phyloP scores from a whole-genome alignment of 2,888 invertebrate genomes.

The Byasa hedistus region DNA sequence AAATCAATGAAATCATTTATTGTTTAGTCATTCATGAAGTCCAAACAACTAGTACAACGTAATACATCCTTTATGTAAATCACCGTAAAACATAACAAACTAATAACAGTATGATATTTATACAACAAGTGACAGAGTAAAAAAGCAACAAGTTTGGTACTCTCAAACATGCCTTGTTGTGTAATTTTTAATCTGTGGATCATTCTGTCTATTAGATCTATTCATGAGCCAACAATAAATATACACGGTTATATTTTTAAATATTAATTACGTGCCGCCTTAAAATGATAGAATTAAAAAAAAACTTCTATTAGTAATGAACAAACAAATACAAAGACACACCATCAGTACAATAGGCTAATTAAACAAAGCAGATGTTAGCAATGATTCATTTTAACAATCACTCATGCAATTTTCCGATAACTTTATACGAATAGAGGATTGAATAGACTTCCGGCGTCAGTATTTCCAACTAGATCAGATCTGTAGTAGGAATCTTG shows the following conservation, averaged over 20 bases:
- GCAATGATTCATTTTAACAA: slow-evolving; percentile 17
- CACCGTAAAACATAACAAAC: slow-evolving; percentile 1
- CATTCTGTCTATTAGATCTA: neutral
- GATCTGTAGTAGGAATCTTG: no score
- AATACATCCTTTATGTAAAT: slow-evolving; percentile 2
- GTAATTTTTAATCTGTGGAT: neutral
- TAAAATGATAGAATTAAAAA: neutral
- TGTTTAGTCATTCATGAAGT: neutral
- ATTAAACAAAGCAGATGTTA: slow-evolving; percentile 20
- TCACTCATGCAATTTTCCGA: neutral
- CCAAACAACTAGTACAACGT: neutral
- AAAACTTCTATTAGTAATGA: neutral
- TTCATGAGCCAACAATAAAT: neutral
- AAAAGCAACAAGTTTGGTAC: neutral
- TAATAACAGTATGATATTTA: neutral
- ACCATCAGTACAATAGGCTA: slow-evolving; percentile 2
- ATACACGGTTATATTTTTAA: neutral
- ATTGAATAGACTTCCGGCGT: no score
- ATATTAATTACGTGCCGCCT: neutral
- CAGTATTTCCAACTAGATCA: no score
- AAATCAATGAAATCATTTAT: neutral
- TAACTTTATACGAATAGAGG: neutral
- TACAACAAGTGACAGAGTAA: neutral
- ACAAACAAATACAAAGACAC: neutral
- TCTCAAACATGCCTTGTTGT: neutral